phyloP scores from a whole-genome alignment of 2,888 invertebrate species.

The Nephrotoma guestfalica region DNA sequence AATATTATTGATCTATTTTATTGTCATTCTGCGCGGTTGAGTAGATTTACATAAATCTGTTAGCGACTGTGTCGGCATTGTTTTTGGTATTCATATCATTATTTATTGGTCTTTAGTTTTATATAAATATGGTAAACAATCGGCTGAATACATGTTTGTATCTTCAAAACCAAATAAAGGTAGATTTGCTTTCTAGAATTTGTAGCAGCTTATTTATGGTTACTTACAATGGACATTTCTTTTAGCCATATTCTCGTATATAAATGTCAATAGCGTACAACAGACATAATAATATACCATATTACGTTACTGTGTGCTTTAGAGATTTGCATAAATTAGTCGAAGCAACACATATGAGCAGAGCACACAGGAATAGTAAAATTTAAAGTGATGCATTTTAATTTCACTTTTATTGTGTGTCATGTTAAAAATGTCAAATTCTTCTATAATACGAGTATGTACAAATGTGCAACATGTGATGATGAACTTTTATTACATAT shows the following conservation, averaged over 20 bases:
- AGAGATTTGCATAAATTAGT: not conserved
- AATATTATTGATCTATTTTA: not conserved
- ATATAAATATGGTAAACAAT: not conserved
- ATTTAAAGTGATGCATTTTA: not conserved
- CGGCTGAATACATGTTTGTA: not conserved
- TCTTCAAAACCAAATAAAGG: not conserved
- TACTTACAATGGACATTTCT: not conserved
- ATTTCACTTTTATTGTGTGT: not conserved
- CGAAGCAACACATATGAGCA: not conserved
- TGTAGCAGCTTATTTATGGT: not conserved
- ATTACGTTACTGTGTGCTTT: not conserved
- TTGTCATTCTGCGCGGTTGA: not conserved
- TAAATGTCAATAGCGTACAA: not conserved
- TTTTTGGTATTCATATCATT: not conserved
- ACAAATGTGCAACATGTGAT: not conserved
- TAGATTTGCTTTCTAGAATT: not conserved
- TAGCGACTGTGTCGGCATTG: not conserved
- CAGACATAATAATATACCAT: not conserved
- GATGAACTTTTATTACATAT: not conserved
- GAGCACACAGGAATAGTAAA: not conserved
- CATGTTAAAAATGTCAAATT: not conserved
- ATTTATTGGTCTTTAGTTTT: not conserved
- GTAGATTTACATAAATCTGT: not conserved
- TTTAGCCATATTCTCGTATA: not conserved
- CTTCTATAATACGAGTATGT: not conserved